Conservation (phyloP, 2,888 invertebrate genomes). For the Aphrophora alni region DNA sequence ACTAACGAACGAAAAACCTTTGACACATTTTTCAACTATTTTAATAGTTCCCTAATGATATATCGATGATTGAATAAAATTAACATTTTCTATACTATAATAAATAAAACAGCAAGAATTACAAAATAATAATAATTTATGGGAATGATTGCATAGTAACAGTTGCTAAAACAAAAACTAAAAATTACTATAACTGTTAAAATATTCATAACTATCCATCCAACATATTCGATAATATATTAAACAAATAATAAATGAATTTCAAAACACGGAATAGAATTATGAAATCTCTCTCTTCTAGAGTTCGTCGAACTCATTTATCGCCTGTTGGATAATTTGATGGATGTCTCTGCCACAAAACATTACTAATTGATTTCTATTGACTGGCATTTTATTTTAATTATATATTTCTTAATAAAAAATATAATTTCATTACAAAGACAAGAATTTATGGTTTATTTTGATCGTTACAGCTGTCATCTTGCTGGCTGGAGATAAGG, state of each 20-base stretch:
- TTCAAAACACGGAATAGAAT: neutral
- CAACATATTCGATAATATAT: no score
- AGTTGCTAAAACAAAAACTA: no score
- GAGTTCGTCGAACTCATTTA: neutral
- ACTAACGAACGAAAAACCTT: no score
- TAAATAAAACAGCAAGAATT: no score
- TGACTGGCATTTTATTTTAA: neutral
- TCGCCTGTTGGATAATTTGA: neutral
- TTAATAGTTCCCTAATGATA: no score
- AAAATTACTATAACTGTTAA: no score
- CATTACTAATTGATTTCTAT: neutral
- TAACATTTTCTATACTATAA: no score
- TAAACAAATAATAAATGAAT: neutral
- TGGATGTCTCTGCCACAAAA: neutral
- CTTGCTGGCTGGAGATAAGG: neutral
- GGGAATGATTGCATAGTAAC: no score
- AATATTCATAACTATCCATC: no score
- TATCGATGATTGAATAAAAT: no score
- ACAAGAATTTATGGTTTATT: neutral
- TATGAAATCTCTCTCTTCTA: neutral
- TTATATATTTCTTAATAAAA: neutral
- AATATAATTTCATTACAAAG: neutral
- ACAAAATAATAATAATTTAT: no score
- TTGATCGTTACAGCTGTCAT: neutral
- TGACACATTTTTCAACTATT: no score